Evolutionary conservation across 1,140 invertebrate genomes (phyloP), one percentile per base, ranked within the genome.

Genomic region (Pseudomyrmex gracilis): DNA sequence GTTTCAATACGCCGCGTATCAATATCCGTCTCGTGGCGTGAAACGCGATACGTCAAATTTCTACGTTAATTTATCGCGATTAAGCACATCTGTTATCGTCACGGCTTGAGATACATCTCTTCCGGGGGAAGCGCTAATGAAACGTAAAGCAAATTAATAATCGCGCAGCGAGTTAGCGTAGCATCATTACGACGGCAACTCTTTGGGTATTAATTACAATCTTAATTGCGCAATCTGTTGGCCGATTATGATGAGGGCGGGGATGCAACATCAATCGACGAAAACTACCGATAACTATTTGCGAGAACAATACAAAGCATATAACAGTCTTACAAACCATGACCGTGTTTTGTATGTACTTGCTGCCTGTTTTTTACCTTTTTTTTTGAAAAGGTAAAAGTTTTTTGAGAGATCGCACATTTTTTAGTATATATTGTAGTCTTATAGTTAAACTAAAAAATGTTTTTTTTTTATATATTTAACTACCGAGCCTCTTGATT

Each of bases 111-210:
- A 78, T 80, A 49, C 22, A 47, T 17, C 43, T 13, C 43, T 70
- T 71, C 20, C 76, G 66, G 13, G 24, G n/a, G 53, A 80, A 45
- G 20, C n/a, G 55, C 53, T 80, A 80, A 80, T 80, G 76, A 71
- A 71, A 45, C 53, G n/a, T 47, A 80, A 80, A 80, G n/a, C 53
- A 80, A 78, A 78, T 80, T 80, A 71, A 80, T 80, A 70, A 80
- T 58, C 43, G 51, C 15, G 45, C 51, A 12, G 47, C 58, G 60
- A 64, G 22, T 64, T 51, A 7, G n/a, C 7, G 43, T 12, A 34
- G 34, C 20, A 45, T 47, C 12, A 70, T 70, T 70, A 70, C 43
- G 10, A 20, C 53, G 15, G 4, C 8, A 17, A 60, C 53, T 58
- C 53, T 80, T 80, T 80, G 24, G 13, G 45, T 57, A 80, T 58